A percentile compares a stretch with the other conserved stretches of the same genome.
These are phyloP conservation scores for Hyperoplus immaculatus DNA, from an alignment of 2,797 vertebrate species.

Conservation along the genomic window DNA sequence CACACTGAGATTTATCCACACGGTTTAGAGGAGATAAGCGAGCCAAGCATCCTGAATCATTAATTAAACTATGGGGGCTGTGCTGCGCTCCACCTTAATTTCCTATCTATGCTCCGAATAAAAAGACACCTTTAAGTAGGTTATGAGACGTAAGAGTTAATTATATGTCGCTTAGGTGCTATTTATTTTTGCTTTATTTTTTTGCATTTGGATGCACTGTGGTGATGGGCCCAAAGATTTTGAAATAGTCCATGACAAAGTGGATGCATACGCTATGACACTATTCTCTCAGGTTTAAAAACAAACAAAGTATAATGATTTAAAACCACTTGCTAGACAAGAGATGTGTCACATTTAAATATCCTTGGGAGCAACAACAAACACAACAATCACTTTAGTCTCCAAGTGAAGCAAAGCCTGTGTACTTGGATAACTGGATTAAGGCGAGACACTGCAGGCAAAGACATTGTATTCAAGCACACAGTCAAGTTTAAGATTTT, in stretches of 20 bases:
- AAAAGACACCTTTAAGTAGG: conserved; percentile 77
- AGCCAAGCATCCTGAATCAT: conserved; percentile 85
- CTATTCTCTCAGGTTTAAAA: conserved; percentile 22
- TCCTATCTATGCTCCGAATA: conserved; percentile 62
- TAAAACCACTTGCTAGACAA: conserved; percentile 42
- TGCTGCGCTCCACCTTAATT: conserved; percentile 74
- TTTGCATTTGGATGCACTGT: conserved; percentile 58
- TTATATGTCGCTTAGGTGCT: conserved; percentile 83
- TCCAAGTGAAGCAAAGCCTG: not conserved
- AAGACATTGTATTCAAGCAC: no score
- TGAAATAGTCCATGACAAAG: conserved; percentile 68
- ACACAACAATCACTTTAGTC: not conserved
- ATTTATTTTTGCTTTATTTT: conserved; percentile 55
- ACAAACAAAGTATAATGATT: conserved; percentile 29
- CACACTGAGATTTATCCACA: conserved; percentile 84
- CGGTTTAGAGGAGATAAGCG: conserved; percentile 77
- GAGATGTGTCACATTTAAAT: conserved; percentile 29
- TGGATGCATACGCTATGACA: conserved; percentile 59
- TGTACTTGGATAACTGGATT: not conserved
- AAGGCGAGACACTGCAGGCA: no score
- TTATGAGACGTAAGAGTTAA: conserved; percentile 84
- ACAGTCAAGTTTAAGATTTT: no score
- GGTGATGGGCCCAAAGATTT: conserved; percentile 54
- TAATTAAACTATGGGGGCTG: conserved; percentile 79
- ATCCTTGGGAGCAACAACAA: conserved; percentile 5